phyloP scores from a whole-genome alignment of 2,888 invertebrate species.

The Glyphotaelius pellucidus region DNA sequence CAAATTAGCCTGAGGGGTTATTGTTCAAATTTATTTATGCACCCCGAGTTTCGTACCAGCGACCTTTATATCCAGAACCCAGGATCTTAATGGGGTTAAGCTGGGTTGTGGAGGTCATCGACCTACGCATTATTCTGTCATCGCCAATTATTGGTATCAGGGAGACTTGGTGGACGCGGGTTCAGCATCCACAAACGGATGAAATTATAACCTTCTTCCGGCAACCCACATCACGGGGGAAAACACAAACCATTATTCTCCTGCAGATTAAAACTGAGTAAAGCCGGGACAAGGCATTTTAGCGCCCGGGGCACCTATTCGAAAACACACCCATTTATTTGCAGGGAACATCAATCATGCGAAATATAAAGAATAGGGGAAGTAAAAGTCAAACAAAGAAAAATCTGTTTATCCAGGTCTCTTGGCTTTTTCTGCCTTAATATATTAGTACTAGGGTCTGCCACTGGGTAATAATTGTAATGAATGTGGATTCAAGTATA shows the following conservation, averaged over 20 bases:
- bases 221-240: background rate
- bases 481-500: too few relatives aligned
- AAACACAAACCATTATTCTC: background rate
- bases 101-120: background rate
- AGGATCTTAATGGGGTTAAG: background rate
- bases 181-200: background rate
- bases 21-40: background rate
- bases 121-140: background rate
- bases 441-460: too few relatives aligned
- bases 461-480: too few relatives aligned
- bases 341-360: too few relatives aligned
- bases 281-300: background rate
- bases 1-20: too few relatives aligned
- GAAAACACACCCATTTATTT: background rate
- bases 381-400: too few relatives aligned
- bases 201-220: background rate
- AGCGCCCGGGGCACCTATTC: background rate
- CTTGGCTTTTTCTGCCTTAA: too few relatives aligned
- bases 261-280: background rate
- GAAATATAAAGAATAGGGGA: too few relatives aligned
- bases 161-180: too few relatives aligned
- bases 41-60: too few relatives aligned
- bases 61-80: background rate
- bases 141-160: background rate
- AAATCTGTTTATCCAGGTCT: too few relatives aligned